These are phyloP conservation scores for Hydra vulgaris DNA, from an alignment of 30 jellyfish, hydroid and myxozoan genomes.

Conservation along the genomic window DNA sequence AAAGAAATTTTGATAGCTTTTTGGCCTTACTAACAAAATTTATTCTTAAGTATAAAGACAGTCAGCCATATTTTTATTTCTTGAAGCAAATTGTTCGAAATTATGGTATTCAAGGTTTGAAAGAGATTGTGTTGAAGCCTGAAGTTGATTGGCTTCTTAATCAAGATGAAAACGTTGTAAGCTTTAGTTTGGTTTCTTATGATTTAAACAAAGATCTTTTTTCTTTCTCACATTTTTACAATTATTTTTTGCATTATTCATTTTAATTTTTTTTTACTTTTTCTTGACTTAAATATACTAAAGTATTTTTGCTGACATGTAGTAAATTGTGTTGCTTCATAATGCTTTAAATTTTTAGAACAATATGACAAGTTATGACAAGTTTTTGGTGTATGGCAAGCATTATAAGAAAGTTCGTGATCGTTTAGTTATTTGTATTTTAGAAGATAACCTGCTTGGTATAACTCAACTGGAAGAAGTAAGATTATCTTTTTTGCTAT, in stretches of 20 bases:
- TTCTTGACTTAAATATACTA: neutral
- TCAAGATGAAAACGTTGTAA: neutral
- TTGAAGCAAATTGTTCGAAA: slow-evolving; percentile 8
- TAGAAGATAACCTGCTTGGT: neutral
- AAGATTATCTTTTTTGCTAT: too few species aligned
- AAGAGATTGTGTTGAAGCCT: neutral
- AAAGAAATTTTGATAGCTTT: neutral
- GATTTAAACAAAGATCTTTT: too few species aligned
- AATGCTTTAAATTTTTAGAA: too few species aligned
- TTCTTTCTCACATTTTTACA: too few species aligned
- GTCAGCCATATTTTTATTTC: slow-evolving; percentile 1
- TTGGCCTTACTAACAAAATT: slow-evolving; percentile 4
- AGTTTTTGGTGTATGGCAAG: slow-evolving; percentile 22
- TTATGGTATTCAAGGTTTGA: slow-evolving; percentile 1
- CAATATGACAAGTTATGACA: neutral
- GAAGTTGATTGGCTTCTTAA: neutral
- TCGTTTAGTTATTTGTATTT: neutral
- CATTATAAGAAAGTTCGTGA: slow-evolving; percentile 6
- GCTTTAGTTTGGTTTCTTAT: too few species aligned
- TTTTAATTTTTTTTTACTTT: too few species aligned
- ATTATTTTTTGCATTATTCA: neutral
- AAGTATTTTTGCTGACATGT: neutral
- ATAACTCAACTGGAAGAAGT: neutral
- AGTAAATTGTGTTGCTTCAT: too few species aligned
- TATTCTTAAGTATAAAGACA: neutral